Conservation (phyloP, 2,888 invertebrate species). For the Eristalinus aeneus region DNA sequence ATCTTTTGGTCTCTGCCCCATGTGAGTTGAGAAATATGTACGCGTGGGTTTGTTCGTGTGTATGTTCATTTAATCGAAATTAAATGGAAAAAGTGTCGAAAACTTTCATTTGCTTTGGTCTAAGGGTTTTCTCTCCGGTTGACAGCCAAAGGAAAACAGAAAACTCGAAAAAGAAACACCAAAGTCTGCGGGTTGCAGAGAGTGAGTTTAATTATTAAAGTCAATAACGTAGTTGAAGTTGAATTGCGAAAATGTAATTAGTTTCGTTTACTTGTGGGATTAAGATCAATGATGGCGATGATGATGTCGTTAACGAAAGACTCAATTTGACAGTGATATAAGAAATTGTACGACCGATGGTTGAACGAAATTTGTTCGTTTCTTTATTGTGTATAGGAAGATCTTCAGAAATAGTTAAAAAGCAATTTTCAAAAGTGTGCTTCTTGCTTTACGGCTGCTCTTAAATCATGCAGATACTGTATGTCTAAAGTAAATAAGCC, state of each 20-base stretch:
- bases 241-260: slow-evolving; percentile 74
- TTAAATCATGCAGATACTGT: no score
- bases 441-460: no score
- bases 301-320: neutral
- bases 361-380: no score
- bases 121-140: neutral
- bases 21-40: neutral
- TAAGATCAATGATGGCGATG: slow-evolving; percentile 67
- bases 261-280: slow-evolving; percentile 76
- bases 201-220: slow-evolving; percentile 62
- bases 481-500: no score
- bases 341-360: no score
- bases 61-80: neutral
- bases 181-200: neutral
- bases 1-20: neutral
- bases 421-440: no score
- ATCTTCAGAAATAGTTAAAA: no score
- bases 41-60: neutral
- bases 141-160: neutral
- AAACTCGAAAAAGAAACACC: neutral
- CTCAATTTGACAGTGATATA: neutral
- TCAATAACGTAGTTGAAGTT: slow-evolving; percentile 51
- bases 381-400: no score
- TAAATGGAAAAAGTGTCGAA: neutral
- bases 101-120: slow-evolving; percentile 3